Percentiles rank a stretch among this genome's conserved stretches.
Conservation (phyloP, 2,888 invertebrate genomes). For the Mesorhabditis sp. region DNA sequence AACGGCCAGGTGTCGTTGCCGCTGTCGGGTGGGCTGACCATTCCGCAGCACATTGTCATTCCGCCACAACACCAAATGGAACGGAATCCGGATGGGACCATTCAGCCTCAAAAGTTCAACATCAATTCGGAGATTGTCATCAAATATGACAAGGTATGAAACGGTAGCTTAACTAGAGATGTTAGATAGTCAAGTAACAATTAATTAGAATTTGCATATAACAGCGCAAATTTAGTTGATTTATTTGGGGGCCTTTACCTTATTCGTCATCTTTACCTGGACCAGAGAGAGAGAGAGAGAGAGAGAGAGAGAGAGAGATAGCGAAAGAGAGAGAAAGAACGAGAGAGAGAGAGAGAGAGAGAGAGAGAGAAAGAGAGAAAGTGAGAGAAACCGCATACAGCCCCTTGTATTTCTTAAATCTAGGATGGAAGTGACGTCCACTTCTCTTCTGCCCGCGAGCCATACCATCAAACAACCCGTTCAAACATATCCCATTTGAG, state of each 20-base stretch:
- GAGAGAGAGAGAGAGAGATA: too few relatives aligned
- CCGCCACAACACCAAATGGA: constrained; percentile 41
- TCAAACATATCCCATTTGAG: background rate
- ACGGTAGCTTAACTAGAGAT: background rate
- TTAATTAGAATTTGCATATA: background rate
- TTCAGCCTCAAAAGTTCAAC: constrained; percentile 48
- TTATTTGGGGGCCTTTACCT: too few relatives aligned
- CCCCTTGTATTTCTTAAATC: background rate
- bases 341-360: too few relatives aligned
- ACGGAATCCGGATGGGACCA: constrained; percentile 39
- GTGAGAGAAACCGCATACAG: background rate
- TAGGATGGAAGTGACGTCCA: constrained; percentile 6
- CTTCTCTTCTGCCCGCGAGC: background rate
- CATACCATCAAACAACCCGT: background rate
- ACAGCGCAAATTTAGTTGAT: too few relatives aligned
- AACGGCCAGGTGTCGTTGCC: constrained; percentile 16
- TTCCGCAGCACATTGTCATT: constrained; percentile 56
- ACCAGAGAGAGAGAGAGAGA: too few relatives aligned
- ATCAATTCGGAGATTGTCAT: constrained; percentile 58
- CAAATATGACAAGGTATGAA: constrained; percentile 48
- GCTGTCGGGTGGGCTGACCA: constrained; percentile 36
- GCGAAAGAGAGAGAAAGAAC: too few relatives aligned
- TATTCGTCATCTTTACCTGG: too few relatives aligned
- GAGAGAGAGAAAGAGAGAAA: background rate
- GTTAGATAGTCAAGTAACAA: background rate